A percentile compares a stretch with the other conserved stretches of the same genome.
Evolutionary conservation across 2,113 vertebrate genomes (phyloP).

Genomic region (Numida meleagris): DNA sequence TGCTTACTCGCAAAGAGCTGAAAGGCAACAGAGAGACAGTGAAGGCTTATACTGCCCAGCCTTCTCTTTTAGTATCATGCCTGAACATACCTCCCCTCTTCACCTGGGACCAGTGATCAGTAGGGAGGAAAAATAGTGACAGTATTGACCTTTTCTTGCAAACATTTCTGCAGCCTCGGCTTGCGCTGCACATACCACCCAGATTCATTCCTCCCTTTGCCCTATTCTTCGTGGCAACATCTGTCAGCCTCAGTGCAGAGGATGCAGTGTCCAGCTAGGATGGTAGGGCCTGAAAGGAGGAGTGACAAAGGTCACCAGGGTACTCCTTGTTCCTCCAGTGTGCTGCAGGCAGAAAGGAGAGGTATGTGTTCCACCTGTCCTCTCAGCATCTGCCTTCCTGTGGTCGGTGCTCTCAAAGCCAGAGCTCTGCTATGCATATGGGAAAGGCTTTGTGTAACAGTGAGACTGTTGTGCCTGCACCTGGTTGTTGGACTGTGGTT

Average conservation of each 20-base stretch:
- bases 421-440: background rate
- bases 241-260: background rate
- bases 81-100: background rate
- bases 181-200: background rate
- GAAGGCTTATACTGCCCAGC: background rate
- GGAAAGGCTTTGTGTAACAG: background rate
- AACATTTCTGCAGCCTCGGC: background rate
- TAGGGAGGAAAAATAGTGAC: background rate
- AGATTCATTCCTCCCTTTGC: background rate
- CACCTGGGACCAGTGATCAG: background rate
- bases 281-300: background rate
- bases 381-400: background rate
- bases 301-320: background rate
- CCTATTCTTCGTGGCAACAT: background rate
- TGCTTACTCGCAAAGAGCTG: background rate
- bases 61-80: accelerated
- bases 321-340: background rate
- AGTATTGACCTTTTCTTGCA: background rate
- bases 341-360: background rate
- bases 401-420: accelerated
- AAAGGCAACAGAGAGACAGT: background rate
- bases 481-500: background rate
- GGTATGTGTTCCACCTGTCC: background rate
- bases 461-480: background rate
- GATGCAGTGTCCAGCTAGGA: background rate